Conservation (phyloP, 2,797 vertebrate genomes). For the Somateria mollissima region DNA sequence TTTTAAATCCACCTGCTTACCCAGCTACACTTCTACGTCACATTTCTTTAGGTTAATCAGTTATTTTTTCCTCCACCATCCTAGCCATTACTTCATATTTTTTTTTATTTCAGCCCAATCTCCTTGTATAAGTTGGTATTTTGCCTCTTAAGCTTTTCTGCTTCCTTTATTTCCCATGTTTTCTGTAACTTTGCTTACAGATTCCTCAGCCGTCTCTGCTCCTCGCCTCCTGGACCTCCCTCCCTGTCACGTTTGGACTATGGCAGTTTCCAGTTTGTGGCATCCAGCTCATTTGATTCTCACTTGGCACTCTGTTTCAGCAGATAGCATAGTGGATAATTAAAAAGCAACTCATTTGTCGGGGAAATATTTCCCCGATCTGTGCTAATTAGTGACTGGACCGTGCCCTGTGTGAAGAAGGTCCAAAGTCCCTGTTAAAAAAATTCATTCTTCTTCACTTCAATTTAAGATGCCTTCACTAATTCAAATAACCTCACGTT, state of each 20-base stretch:
- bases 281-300: background rate
- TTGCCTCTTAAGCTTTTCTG: background rate
- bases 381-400: background rate
- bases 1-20: background rate
- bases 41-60: background rate
- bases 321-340: background rate
- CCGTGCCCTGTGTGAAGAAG: accelerated
- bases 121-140: background rate
- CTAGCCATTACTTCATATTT: background rate
- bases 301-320: background rate
- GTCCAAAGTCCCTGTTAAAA: background rate
- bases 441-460: background rate
- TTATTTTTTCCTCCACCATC: background rate
- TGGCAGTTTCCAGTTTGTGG: background rate
- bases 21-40: background rate
- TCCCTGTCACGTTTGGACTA: background rate
- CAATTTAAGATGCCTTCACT: background rate
- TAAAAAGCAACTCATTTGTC: background rate
- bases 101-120: background rate
- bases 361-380: background rate
- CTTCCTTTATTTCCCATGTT: background rate
- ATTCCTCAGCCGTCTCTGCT: background rate
- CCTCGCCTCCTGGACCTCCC: accelerated
- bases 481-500: background rate
- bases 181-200: background rate